Evolutionary conservation across 2,888 invertebrate genomes (phyloP).

Genomic region (Ophion costatus): DNA sequence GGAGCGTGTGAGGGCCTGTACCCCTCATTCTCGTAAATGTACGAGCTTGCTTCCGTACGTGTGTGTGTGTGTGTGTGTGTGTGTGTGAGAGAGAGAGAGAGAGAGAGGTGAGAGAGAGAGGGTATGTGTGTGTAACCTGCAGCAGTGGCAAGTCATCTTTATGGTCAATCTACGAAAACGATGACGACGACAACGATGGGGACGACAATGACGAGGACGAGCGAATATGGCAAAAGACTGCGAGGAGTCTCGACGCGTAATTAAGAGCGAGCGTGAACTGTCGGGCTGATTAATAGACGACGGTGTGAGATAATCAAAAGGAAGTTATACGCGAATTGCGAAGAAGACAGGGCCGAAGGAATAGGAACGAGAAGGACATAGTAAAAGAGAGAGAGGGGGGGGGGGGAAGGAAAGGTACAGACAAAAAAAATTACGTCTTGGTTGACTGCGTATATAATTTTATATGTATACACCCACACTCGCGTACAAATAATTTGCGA

Average conservation of each 20-base stretch:
- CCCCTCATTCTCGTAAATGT: slow-evolving; percentile 38
- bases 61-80: slow-evolving; percentile 66
- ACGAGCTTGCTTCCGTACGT: slow-evolving; percentile 16
- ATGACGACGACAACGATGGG: slow-evolving; percentile 58
- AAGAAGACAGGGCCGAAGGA: slow-evolving; percentile 74
- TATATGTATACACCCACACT: slow-evolving; percentile 27
- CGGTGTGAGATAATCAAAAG: slow-evolving; percentile 83
- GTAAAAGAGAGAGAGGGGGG: background rate
- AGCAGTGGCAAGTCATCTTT: slow-evolving; percentile 79
- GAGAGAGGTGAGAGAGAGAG: no score
- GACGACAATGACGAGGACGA: slow-evolving; percentile 26
- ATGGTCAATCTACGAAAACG: slow-evolving; percentile 81
- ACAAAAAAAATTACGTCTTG: slow-evolving; percentile 61
- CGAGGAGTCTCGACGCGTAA: slow-evolving; percentile 77
- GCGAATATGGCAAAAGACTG: slow-evolving; percentile 44
- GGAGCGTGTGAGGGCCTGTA: slow-evolving; percentile 49
- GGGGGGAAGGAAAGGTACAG: background rate
- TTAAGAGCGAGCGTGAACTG: slow-evolving; percentile 81
- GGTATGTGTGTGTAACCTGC: slow-evolving; percentile 74
- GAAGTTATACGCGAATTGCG: slow-evolving; percentile 80
- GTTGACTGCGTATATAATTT: slow-evolving; percentile 56
- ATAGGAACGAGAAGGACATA: slow-evolving; percentile 64
- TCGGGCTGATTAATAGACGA: slow-evolving; percentile 83
- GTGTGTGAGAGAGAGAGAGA: no score
- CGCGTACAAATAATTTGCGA: slow-evolving; percentile 62